Evolutionary conservation across 2,888 invertebrate species (phyloP).

Genomic region (Exocentrus adspersus): DNA sequence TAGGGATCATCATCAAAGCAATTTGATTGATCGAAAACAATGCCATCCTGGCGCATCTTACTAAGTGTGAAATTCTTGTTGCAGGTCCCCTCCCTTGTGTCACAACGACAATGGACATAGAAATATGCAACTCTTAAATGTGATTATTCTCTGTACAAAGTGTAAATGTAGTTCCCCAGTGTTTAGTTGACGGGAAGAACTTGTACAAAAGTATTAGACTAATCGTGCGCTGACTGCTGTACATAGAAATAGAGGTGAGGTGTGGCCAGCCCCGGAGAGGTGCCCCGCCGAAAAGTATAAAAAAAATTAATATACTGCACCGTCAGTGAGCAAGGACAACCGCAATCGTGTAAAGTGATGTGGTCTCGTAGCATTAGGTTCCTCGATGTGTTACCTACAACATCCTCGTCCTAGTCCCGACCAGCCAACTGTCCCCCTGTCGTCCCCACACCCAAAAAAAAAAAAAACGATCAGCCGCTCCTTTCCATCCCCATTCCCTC

Average conservation of each 20-base stretch:
- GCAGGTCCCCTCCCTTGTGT: conserved; percentile 60
- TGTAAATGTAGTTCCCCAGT: conserved; percentile 67
- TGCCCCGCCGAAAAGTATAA: conserved; percentile 47
- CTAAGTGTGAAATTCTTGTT: conserved; percentile 48
- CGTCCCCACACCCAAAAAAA: no score
- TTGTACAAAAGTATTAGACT: conserved; percentile 62
- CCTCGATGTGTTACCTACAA: conserved; percentile 72
- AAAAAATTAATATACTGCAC: conserved; percentile 46
- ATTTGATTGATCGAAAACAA: not conserved
- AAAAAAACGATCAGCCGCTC: conserved; percentile 47
- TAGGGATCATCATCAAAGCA: no score
- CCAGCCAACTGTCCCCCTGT: conserved; percentile 47
- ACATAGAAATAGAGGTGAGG: conserved; percentile 57
- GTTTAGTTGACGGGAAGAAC: conserved; percentile 62
- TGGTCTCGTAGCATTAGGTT: conserved; percentile 64
- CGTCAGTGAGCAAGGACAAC: conserved; percentile 50
- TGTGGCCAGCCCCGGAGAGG: conserved; percentile 57
- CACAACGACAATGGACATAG: conserved; percentile 65
- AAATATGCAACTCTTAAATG: conserved; percentile 67
- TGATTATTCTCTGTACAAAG: conserved; percentile 74
- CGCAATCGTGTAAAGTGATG: conserved; percentile 61
- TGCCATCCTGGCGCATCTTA: not conserved
- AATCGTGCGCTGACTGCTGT: conserved; percentile 60
- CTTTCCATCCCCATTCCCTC: conserved; percentile 20
- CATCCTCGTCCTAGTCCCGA: conserved; percentile 66